Percentiles rank a stretch among this genome's conserved stretches.
phyloP scores from a whole-genome alignment of 2,888 invertebrate species.

The Galeopsomyia nigrocyanea region DNA sequence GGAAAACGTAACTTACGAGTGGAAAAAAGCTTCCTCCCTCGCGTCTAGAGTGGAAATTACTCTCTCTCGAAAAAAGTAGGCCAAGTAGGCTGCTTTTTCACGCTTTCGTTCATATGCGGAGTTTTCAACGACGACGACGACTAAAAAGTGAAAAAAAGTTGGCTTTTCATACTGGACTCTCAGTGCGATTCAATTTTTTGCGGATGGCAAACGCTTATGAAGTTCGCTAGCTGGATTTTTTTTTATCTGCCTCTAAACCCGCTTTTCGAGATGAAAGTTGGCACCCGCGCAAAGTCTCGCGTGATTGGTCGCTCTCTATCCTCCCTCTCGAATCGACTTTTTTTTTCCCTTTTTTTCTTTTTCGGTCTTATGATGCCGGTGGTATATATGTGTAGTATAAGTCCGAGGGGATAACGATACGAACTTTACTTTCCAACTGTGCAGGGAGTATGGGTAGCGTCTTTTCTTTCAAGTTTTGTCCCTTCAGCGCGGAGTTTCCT shows the following conservation, averaged over 20 bases:
- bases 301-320: slow-evolving; percentile 6
- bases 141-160: not conserved
- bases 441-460: not conserved
- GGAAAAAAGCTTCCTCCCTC: no score
- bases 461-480: not conserved
- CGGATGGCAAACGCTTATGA: slow-evolving; percentile 29
- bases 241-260: not conserved
- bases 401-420: no score
- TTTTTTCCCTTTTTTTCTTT: not conserved
- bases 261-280: slow-evolving; percentile 4
- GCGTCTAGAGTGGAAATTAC: no score
- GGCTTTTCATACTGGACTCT: not conserved
- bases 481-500: no score
- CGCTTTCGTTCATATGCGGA: not conserved
- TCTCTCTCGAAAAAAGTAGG: not conserved
- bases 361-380: not conserved
- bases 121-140: not conserved
- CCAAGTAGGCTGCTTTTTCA: not conserved
- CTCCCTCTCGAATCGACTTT: not conserved
- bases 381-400: no score
- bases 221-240: slow-evolving; percentile 20
- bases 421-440: not conserved
- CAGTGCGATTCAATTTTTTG: slow-evolving; percentile 39
- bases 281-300: not conserved
- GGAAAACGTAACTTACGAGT: not conserved